Evolutionary conservation across 1,140 invertebrate species (phyloP).

Genomic region (Trichonephila clavata): DNA sequence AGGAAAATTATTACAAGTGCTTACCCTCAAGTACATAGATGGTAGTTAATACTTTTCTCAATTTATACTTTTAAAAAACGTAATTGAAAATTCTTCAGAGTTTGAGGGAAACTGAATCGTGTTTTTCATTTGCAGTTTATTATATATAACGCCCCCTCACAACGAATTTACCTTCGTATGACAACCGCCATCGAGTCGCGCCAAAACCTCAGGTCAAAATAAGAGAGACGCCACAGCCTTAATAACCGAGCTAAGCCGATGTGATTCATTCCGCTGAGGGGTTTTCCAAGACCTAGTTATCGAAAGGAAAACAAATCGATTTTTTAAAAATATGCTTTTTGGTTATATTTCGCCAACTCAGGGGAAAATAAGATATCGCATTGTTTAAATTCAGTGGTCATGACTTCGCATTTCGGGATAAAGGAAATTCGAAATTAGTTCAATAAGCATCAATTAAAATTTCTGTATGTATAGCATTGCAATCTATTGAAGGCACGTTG

Average conservation of each 20-base stretch:
- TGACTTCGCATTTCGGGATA: no score
- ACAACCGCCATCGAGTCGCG: slow-evolving; percentile 12
- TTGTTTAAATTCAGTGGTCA: no score
- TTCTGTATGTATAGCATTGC: no score
- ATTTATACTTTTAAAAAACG: no score
- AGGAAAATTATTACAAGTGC: not conserved
- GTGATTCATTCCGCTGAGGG: not conserved
- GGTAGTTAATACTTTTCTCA: not conserved
- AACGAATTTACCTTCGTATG: slow-evolving; percentile 9
- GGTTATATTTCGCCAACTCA: not conserved
- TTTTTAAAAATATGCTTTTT: not conserved
- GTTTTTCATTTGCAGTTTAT: not conserved
- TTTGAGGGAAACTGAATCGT: no score
- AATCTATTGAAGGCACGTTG: no score
- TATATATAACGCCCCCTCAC: not conserved
- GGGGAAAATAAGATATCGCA: not conserved
- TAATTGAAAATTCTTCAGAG: no score
- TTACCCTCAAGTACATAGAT: not conserved
- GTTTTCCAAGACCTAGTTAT: slow-evolving; percentile 8
- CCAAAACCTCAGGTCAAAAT: not conserved
- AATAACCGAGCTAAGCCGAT: not conserved
- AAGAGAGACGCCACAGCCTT: not conserved
- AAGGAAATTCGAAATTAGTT: no score
- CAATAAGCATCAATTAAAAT: no score
- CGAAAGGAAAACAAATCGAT: slow-evolving; percentile 13